Evolutionary conservation across 1,140 invertebrate species (phyloP).

Genomic region (Idris sp.): DNA sequence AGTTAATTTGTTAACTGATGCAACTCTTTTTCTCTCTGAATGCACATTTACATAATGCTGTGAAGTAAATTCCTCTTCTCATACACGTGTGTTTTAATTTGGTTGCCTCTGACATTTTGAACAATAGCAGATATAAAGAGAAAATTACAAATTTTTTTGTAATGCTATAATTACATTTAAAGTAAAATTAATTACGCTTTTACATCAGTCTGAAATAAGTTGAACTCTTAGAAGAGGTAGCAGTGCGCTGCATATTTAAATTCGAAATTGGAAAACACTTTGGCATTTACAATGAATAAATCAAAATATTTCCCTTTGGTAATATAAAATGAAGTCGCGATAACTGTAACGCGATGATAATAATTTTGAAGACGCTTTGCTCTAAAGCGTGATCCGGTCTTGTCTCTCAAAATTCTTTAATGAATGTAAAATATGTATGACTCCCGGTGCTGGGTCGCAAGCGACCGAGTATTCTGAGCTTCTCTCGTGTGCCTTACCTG

Average conservation of each 20-base stretch:
- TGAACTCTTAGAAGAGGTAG: too few species aligned
- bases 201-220: constrained; percentile 9
- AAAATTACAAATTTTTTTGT: constrained; percentile 27
- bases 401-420: constrained; percentile 58
- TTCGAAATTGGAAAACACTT: constrained; percentile 35
- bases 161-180: constrained; percentile 26
- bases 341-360: constrained; percentile 42
- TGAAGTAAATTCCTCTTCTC: constrained; percentile 36
- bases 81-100: constrained; percentile 44
- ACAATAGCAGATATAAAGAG: constrained; percentile 32
- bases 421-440: constrained; percentile 58
- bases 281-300: constrained; percentile 35
- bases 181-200: constrained; percentile 23
- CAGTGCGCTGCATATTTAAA: constrained; percentile 28
- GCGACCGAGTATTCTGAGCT: too few species aligned
- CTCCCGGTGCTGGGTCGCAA: too few species aligned
- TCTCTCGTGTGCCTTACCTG: constrained; percentile 80
- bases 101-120: constrained; percentile 47
- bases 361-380: constrained; percentile 22
- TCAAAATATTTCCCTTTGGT: constrained; percentile 30
- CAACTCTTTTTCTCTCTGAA: constrained; percentile 23
- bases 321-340: constrained; percentile 22
- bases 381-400: constrained; percentile 47
- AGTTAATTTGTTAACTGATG: constrained; percentile 42
- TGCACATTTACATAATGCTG: constrained; percentile 41